Conservation (phyloP, 2,888 invertebrate genomes). For the Drosophila borborema region DNA sequence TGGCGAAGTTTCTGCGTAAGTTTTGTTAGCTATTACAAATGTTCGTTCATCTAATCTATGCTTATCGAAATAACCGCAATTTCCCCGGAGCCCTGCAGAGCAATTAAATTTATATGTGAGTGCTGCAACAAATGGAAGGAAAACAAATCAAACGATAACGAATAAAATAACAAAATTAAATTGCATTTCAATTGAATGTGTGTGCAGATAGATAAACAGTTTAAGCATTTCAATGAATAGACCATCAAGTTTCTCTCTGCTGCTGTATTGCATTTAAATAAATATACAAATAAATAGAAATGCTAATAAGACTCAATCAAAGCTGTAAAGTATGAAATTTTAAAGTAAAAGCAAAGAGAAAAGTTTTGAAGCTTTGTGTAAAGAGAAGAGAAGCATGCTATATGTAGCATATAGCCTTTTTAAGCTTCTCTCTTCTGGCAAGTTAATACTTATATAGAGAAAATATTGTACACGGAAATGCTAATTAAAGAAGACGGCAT, state of each 20-base stretch:
- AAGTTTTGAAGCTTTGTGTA: too few relatives aligned
- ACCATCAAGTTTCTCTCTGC: background rate
- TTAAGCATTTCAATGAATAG: constrained; percentile 14
- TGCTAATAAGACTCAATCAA: too few relatives aligned
- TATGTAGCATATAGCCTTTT: too few relatives aligned
- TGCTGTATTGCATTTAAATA: too few relatives aligned
- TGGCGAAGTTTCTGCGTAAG: constrained; percentile 41
- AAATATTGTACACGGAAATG: too few relatives aligned
- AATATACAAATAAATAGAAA: too few relatives aligned
- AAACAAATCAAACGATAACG: constrained; percentile 62
- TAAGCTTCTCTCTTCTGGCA: too few relatives aligned
- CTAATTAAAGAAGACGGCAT: too few relatives aligned
- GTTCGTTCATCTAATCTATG: constrained; percentile 69
- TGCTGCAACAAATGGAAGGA: constrained; percentile 52
- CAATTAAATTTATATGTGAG: constrained; percentile 70
- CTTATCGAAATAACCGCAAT: constrained; percentile 51
- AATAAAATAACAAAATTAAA: constrained; percentile 34
- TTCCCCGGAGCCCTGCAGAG: constrained; percentile 53
- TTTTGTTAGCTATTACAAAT: constrained; percentile 64
- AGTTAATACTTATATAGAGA: too few relatives aligned
- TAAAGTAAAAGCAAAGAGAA: too few relatives aligned
- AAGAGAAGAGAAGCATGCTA: too few relatives aligned
- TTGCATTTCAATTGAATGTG: constrained; percentile 49
- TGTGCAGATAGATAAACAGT: constrained; percentile 52
- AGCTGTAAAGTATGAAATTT: too few relatives aligned